Evolutionary conservation across 2,797 vertebrate genomes (phyloP).

Genomic region (Rhabdophis nuchalis): DNA sequence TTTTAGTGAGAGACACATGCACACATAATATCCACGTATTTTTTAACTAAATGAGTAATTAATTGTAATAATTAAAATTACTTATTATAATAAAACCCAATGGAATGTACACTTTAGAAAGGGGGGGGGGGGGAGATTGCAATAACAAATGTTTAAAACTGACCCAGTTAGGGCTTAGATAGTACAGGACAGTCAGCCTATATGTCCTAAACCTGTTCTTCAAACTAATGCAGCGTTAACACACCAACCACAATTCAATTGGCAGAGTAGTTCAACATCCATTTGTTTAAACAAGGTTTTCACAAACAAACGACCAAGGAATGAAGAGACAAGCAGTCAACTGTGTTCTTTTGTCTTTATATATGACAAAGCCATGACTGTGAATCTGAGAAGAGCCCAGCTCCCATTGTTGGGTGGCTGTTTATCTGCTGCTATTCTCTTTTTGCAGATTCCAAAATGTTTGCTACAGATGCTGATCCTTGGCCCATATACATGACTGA

Average conservation of each 20-base stretch:
- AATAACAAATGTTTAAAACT: background rate
- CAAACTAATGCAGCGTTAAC: constrained; percentile 1
- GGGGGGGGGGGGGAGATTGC: background rate
- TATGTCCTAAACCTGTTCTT: background rate
- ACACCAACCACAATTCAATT: background rate
- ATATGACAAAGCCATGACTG: constrained; percentile 36
- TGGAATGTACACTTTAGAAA: background rate
- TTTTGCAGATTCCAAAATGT: constrained; percentile 33
- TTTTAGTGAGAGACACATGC: background rate
- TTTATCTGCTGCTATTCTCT: constrained; percentile 48
- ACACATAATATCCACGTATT: background rate
- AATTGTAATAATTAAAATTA: background rate
- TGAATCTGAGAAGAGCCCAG: constrained; percentile 46
- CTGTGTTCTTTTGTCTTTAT: background rate
- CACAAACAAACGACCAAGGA: background rate
- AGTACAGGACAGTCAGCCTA: background rate
- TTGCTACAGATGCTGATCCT: constrained; percentile 17
- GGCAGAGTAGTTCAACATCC: background rate
- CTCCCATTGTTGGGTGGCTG: constrained; percentile 9
- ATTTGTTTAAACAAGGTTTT: background rate
- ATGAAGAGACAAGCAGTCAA: background rate
- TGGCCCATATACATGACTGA: constrained; percentile 24
- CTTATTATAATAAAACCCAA: background rate
- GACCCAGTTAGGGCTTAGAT: background rate
- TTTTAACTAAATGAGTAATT: background rate